These are phyloP conservation scores for Parnassius mnemosyne DNA, from an alignment of 2,888 invertebrate genomes.

Conservation along the genomic window DNA sequence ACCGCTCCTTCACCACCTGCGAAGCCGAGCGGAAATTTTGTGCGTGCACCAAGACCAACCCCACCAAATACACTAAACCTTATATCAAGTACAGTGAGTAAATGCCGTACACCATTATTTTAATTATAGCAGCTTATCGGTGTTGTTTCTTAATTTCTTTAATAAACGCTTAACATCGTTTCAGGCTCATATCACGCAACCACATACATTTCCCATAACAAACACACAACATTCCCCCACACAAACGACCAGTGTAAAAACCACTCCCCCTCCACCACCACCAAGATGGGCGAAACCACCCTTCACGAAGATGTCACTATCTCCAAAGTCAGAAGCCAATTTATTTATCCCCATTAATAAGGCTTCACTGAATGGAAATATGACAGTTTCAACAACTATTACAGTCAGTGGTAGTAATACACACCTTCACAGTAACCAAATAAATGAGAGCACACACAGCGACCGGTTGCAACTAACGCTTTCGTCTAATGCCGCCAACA, in stretches of 20 bases:
- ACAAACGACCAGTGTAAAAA: constrained; percentile 58
- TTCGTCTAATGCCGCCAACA: constrained; percentile 74
- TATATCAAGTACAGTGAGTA: constrained; percentile 80
- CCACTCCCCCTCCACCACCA: constrained; percentile 90
- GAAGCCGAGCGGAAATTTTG: constrained; percentile 68
- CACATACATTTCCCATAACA: constrained; percentile 71
- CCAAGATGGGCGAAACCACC: constrained; percentile 92
- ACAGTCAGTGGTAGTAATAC: constrained; percentile 88
- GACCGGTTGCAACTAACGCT: constrained; percentile 77
- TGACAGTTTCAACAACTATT: constrained; percentile 92
- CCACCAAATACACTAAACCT: constrained; percentile 92
- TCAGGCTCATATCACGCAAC: constrained; percentile 80
- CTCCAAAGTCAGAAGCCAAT: constrained; percentile 66
- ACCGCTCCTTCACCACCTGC: constrained; percentile 78
- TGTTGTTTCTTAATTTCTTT: constrained; percentile 48
- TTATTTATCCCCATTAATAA: constrained; percentile 73
- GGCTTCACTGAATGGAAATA: constrained; percentile 83
- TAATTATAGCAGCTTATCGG: constrained; percentile 40
- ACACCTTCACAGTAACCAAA: constrained; percentile 76
- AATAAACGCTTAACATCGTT: constrained; percentile 66
- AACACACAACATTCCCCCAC: constrained; percentile 68
- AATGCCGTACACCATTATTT: constrained; percentile 20
- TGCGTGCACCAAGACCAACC: constrained; percentile 86
- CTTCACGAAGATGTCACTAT: constrained; percentile 71
- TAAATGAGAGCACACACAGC: constrained; percentile 71